phyloP scores from a whole-genome alignment of 2,888 invertebrate species.

The Orgyia antiqua region DNA sequence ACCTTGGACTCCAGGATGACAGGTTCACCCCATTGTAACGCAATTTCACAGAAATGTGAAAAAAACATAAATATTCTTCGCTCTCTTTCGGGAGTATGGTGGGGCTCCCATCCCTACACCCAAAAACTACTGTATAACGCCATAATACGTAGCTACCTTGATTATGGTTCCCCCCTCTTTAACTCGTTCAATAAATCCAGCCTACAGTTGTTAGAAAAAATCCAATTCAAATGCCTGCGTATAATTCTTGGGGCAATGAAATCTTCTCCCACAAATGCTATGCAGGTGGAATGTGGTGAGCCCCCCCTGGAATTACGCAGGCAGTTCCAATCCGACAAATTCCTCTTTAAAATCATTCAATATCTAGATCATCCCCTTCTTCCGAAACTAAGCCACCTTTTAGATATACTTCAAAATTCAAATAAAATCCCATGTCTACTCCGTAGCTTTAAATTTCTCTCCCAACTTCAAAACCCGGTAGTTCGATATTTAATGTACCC shows the following conservation, averaged over 20 bases:
- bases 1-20: neutral
- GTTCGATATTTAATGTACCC: neutral
- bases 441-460: neutral
- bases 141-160: too few species aligned
- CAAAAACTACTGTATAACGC: too few species aligned
- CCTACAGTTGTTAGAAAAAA: neutral
- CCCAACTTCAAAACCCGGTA: neutral
- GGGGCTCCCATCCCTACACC: too few species aligned
- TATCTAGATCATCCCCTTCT: neutral
- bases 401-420: too few species aligned
- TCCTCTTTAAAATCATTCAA: neutral
- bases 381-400: neutral
- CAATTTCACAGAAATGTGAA: too few species aligned
- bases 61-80: too few species aligned
- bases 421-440: too few species aligned
- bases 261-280: neutral
- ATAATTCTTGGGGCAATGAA: neutral
- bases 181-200: neutral
- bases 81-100: too few species aligned
- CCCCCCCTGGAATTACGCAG: neutral
- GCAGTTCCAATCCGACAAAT: neutral
- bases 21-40: neutral
- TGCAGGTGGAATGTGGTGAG: neutral
- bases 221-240: neutral
- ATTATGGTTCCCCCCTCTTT: neutral